phyloP scores from a whole-genome alignment of 2,113 vertebrate species.

The Halcyon malimbica region DNA sequence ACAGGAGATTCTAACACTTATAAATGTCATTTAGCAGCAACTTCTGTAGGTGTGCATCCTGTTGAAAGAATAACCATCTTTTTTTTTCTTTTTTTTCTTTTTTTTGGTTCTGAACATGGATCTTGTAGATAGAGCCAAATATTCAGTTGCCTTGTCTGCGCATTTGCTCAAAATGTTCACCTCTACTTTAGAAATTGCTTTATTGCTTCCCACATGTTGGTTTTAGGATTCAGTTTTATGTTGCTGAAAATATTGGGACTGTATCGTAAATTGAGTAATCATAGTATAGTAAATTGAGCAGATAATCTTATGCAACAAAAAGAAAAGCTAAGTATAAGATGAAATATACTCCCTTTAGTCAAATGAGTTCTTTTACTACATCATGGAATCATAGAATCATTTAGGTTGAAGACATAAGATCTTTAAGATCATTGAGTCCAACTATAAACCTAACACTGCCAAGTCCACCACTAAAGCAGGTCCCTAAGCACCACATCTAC shows the following conservation, averaged over 20 bases:
- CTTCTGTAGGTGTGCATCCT: not conserved
- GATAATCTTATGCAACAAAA: not conserved
- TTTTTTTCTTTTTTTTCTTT: too few relatives aligned
- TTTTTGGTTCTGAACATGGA: rapidly evolving
- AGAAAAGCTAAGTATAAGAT: not conserved
- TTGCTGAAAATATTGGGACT: not conserved
- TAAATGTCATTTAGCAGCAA: not conserved
- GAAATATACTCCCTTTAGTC: not conserved
- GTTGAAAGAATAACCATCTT: not conserved
- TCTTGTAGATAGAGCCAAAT: not conserved
- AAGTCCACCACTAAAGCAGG: too few relatives aligned
- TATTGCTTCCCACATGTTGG: not conserved
- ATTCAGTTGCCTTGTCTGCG: not conserved
- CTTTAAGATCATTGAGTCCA: not conserved
- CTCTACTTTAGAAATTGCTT: not conserved
- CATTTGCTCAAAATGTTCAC: not conserved
- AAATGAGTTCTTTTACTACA: not conserved
- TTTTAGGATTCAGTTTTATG: not conserved
- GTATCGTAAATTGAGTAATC: not conserved
- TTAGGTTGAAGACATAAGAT: not conserved
- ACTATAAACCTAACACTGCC: too few relatives aligned
- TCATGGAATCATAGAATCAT: not conserved
- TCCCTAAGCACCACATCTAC: too few relatives aligned
- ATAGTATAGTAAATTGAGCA: not conserved
- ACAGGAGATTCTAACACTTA: not conserved